Evolutionary conservation across 2,797 vertebrate species (phyloP).

Genomic region (Chelonia mydas): DNA sequence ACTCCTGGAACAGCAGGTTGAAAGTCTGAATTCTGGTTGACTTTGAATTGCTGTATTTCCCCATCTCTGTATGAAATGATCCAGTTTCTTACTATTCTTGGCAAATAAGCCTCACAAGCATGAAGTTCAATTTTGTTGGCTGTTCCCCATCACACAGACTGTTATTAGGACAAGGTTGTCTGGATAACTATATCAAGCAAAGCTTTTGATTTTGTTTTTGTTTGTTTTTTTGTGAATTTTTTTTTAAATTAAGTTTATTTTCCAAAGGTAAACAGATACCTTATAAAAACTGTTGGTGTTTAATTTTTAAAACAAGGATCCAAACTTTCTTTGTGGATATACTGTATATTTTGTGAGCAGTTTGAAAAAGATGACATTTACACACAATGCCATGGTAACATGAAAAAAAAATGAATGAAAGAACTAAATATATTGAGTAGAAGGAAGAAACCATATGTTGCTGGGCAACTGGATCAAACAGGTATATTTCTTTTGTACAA

Average conservation of each 20-base stretch:
- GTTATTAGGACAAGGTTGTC: background rate
- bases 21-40: background rate
- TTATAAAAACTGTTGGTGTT: background rate
- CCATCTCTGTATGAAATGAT: background rate
- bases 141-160: background rate
- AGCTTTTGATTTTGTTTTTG: background rate
- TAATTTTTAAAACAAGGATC: background rate
- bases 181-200: background rate
- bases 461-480: background rate
- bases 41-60: background rate
- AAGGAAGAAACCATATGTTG: background rate
- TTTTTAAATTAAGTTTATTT: background rate
- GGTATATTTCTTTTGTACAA: background rate
- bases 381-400: background rate
- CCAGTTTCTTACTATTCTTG: accelerated
- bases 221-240: background rate
- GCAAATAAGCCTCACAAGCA: background rate
- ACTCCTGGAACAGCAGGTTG: background rate
- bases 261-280: background rate
- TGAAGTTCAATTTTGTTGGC: background rate
- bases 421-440: background rate
- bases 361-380: background rate
- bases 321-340: background rate
- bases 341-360: background rate
- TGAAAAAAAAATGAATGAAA: constrained; percentile 5